phyloP scores from a whole-genome alignment of 2,888 invertebrate genomes.

The Epicampocera succincta region DNA sequence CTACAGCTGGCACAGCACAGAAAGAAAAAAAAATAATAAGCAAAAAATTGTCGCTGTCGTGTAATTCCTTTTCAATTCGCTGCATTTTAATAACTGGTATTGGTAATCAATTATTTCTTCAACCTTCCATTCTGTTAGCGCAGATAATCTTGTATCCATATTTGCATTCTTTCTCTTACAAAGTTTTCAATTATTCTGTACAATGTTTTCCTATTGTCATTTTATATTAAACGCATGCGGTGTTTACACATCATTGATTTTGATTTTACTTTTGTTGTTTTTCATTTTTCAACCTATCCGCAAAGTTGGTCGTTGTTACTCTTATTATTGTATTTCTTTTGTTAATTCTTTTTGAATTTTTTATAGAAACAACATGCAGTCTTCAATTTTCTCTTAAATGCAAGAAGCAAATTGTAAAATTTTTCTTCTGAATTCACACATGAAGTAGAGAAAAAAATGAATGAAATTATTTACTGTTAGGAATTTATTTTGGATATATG shows the following conservation, averaged over 20 bases:
- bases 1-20: background rate
- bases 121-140: background rate
- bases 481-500: no score
- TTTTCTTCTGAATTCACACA: background rate
- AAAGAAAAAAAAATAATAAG: background rate
- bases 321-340: slow-evolving; percentile 1
- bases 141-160: slow-evolving; percentile 28
- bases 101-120: slow-evolving; percentile 7
- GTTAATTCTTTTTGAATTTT: slow-evolving; percentile 5
- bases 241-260: slow-evolving; percentile 64
- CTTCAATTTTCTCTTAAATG: background rate
- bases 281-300: slow-evolving; percentile 22
- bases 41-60: background rate
- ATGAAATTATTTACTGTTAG: no score
- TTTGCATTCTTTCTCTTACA: slow-evolving; percentile 33
- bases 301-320: slow-evolving; percentile 2
- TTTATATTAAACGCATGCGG: slow-evolving; percentile 61
- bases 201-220: slow-evolving; percentile 32
- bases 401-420: slow-evolving; percentile 19
- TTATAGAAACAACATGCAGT: slow-evolving; percentile 29
- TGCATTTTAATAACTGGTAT: slow-evolving; percentile 9
- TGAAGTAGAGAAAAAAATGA: no score
- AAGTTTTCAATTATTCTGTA: slow-evolving; percentile 22
- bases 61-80: slow-evolving; percentile 1
- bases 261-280: slow-evolving; percentile 30